A percentile compares a stretch with the other conserved stretches of the same genome.
Conservation (phyloP, 1,140 invertebrate species). For the Trichonephila clavipes region DNA sequence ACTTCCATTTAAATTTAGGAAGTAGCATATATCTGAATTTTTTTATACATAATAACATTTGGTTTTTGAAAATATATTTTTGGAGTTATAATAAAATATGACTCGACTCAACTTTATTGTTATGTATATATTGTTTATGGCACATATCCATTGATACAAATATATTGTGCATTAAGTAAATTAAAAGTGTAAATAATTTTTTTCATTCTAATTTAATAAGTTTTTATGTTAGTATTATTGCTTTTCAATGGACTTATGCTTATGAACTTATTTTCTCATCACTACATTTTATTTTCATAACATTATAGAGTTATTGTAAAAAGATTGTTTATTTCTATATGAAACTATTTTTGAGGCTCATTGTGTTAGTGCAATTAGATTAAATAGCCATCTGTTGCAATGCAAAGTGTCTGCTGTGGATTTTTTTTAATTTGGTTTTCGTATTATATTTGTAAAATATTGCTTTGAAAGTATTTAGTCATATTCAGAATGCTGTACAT, state of each 20-base stretch:
- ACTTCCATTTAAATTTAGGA: too few species aligned
- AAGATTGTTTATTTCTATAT: not conserved
- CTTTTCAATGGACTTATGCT: not conserved
- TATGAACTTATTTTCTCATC: not conserved
- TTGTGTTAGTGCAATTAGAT: not conserved
- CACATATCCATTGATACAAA: too few species aligned
- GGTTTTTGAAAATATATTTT: too few species aligned
- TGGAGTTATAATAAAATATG: too few species aligned
- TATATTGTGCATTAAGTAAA: not conserved
- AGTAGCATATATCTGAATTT: too few species aligned
- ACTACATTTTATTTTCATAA: not conserved
- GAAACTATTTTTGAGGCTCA: not conserved
- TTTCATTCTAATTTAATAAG: not conserved
- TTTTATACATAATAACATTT: too few species aligned
- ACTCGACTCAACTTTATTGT: too few species aligned
- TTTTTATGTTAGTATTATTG: not conserved
- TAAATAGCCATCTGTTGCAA: not conserved
- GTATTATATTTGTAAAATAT: not conserved
- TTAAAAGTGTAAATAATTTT: not conserved
- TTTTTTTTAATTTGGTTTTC: not conserved
- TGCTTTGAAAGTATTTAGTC: not conserved
- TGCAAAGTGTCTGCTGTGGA: not conserved
- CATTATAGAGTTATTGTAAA: not conserved
- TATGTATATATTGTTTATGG: too few species aligned
- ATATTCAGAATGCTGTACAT: slow-evolving; percentile 5